Evolutionary conservation across 1,140 invertebrate species (phyloP).

Genomic region (Phthorimaea operculella): DNA sequence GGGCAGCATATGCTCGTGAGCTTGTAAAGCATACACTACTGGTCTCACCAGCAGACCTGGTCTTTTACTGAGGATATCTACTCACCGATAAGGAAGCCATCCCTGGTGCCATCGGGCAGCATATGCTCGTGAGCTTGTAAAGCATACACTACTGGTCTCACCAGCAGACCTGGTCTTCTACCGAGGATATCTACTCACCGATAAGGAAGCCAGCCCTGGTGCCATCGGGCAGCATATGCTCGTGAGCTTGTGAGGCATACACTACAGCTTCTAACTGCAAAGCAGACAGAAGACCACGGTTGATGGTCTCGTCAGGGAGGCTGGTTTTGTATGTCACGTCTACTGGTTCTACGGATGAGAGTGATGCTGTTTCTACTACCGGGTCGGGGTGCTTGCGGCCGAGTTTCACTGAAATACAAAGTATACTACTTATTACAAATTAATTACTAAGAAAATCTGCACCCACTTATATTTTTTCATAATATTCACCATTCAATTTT

Average conservation of each 20-base stretch:
- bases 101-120: no score
- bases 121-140: no score
- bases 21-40: no score
- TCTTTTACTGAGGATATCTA: no score
- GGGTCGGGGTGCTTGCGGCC: slow-evolving; percentile 98
- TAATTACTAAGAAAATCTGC: no score
- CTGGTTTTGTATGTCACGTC: slow-evolving; percentile 92
- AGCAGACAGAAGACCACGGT: slow-evolving; percentile 89
- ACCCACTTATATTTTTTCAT: no score
- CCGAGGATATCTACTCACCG: slow-evolving; percentile 61
- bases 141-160: no score
- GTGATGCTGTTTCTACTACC: slow-evolving; percentile 98
- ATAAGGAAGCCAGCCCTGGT: slow-evolving; percentile 96
- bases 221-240: slow-evolving; percentile 93
- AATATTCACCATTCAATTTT: no score
- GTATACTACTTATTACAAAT: background rate
- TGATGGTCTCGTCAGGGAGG: slow-evolving; percentile 88
- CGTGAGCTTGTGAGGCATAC: no score
- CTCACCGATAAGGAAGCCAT: slow-evolving; percentile 92
- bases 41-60: no score
- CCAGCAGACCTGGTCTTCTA: no score
- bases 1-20: no score
- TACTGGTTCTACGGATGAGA: slow-evolving; percentile 95
- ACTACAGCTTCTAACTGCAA: slow-evolving; percentile 97
- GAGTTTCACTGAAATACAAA: slow-evolving; percentile 80